These are phyloP conservation scores for Diploscapter pachys DNA, from an alignment of 1,140 invertebrate species.

Conservation along the genomic window DNA sequence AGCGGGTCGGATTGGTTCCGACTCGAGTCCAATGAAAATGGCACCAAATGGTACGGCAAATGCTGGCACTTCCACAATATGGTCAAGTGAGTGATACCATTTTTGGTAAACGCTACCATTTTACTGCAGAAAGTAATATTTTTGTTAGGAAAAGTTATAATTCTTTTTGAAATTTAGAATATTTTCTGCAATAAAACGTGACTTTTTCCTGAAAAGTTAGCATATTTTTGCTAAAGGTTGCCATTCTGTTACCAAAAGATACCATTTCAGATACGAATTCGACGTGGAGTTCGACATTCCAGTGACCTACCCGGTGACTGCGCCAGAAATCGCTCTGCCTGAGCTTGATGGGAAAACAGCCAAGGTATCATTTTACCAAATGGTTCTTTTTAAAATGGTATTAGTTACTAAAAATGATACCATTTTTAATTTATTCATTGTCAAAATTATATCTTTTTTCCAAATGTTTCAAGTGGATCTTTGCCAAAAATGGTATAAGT, in stretches of 20 bases:
- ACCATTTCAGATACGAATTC: conserved; percentile 67
- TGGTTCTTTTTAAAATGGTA: too few species aligned
- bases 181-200: too few species aligned
- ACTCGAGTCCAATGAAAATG: conserved; percentile 93
- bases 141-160: too few species aligned
- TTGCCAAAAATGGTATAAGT: conserved; percentile 64
- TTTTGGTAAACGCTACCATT: background rate
- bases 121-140: background rate
- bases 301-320: conserved; percentile 93
- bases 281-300: conserved; percentile 99
- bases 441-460: background rate
- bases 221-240: background rate
- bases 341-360: conserved; percentile 98
- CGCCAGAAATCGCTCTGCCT: conserved; percentile 91
- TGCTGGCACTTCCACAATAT: conserved; percentile 96
- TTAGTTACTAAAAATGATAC: background rate
- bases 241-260: conserved; percentile 42
- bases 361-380: conserved; percentile 64
- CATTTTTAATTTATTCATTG: conserved; percentile 1
- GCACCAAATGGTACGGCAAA: conserved; percentile 97
- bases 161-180: too few species aligned
- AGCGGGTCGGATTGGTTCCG: conserved; percentile 97
- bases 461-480: too few species aligned
- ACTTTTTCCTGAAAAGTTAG: too few species aligned
- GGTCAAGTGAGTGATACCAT: conserved; percentile 68